Percentiles rank a stretch among this genome's conserved stretches.
These are phyloP conservation scores for Eupithecia exiguata DNA, from an alignment of 2,888 invertebrate species.

Conservation along the genomic window DNA sequence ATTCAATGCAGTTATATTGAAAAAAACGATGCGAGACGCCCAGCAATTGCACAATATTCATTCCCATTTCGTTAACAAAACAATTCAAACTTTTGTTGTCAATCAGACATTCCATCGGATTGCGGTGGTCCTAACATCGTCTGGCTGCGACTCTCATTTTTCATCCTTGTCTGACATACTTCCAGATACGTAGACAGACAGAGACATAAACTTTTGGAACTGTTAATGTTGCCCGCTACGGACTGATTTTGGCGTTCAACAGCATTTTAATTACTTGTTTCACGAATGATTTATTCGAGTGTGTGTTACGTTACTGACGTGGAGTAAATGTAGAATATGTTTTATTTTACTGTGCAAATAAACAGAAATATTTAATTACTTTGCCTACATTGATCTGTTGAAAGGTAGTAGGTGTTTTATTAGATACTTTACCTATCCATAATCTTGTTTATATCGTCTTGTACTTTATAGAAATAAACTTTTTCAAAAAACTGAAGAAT, in stretches of 20 bases:
- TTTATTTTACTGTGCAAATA: constrained; percentile 40
- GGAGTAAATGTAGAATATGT: constrained; percentile 45
- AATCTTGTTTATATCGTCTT: not conserved
- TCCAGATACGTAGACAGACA: not conserved
- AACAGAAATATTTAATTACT: not conserved
- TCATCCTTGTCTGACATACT: not conserved
- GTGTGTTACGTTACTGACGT: constrained; percentile 46
- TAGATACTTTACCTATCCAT: not conserved
- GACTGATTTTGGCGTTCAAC: constrained; percentile 76
- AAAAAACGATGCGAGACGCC: not conserved
- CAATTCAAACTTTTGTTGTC: constrained; percentile 29
- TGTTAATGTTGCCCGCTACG: constrained; percentile 53
- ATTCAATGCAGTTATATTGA: not conserved
- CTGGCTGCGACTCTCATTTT: constrained; percentile 4
- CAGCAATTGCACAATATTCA: not conserved
- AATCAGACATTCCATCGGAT: constrained; percentile 22
- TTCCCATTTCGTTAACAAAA: constrained; percentile 8
- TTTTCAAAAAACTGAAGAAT: not conserved
- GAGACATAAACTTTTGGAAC: constrained; percentile 3
- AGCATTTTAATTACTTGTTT: constrained; percentile 83
- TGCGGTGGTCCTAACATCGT: not conserved
- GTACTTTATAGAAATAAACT: not conserved
- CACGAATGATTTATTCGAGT: constrained; percentile 78
- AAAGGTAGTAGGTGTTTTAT: not conserved
- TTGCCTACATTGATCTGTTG: not conserved